phyloP scores from a whole-genome alignment of 2,888 invertebrate genomes.

The Hymenopus coronatus region DNA sequence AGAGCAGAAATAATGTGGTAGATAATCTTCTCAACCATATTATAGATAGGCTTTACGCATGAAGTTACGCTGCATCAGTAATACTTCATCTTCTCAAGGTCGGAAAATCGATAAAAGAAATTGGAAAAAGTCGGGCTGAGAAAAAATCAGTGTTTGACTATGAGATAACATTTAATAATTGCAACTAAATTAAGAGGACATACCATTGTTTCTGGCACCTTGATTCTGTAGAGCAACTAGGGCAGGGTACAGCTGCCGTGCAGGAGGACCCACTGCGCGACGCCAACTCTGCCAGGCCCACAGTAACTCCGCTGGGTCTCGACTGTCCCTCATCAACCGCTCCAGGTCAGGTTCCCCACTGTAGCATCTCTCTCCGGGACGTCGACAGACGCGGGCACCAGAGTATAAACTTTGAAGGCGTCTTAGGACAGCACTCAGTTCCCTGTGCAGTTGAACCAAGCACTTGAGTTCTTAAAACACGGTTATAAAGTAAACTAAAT shows the following conservation, averaged over 20 bases:
- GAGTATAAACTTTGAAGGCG: conserved; percentile 60
- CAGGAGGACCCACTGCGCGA: conserved; percentile 56
- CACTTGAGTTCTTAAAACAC: conserved; percentile 12
- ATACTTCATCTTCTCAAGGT: too few species aligned
- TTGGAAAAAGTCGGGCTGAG: too few species aligned
- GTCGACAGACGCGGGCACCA: conserved; percentile 55
- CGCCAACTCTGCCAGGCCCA: conserved; percentile 70
- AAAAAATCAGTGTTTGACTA: too few species aligned
- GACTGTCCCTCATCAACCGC: conserved; percentile 50
- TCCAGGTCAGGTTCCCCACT: conserved; percentile 63
- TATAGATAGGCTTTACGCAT: too few species aligned
- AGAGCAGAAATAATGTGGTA: too few species aligned
- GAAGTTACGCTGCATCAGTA: too few species aligned
- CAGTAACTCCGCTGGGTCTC: conserved; percentile 49
- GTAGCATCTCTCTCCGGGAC: conserved; percentile 50
- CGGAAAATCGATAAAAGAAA: too few species aligned
- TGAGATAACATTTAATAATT: too few species aligned
- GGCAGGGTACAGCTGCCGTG: conserved; percentile 54
- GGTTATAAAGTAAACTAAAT: too few species aligned
- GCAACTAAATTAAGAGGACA: conserved; percentile 9
- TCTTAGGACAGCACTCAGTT: conserved; percentile 50
- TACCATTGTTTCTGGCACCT: conserved; percentile 64
- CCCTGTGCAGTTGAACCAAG: conserved; percentile 45
- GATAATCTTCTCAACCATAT: too few species aligned
- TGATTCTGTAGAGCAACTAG: conserved; percentile 59